Conservation (phyloP, 2,113 vertebrate genomes). For the Vidua macroura region DNA sequence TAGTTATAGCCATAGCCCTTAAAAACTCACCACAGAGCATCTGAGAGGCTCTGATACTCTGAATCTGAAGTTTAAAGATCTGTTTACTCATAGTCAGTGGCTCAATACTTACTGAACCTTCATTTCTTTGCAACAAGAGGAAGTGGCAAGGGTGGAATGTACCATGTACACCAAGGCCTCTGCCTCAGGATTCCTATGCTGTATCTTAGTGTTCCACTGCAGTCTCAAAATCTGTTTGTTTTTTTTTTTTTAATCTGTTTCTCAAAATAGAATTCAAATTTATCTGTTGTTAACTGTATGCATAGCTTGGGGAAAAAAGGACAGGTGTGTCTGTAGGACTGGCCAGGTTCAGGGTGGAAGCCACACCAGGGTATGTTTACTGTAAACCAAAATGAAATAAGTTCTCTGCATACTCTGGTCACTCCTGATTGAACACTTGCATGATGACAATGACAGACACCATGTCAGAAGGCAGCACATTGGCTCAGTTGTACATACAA, state of each 20-base stretch:
- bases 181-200: background rate
- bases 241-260: background rate
- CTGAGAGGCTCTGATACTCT: background rate
- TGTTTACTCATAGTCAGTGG: background rate
- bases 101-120: background rate
- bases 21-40: background rate
- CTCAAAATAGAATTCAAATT: background rate
- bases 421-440: background rate
- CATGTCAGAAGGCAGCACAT: background rate
- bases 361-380: background rate
- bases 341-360: background rate
- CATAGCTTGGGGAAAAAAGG: background rate
- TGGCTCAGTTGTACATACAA: background rate
- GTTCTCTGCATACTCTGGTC: background rate
- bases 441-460: background rate
- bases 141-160: background rate
- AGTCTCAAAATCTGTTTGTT: background rate
- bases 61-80: background rate
- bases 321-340: background rate
- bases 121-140: background rate
- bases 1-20: background rate
- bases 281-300: background rate
- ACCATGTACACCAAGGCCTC: fast-evolving
- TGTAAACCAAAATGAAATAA: background rate
- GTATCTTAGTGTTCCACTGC: background rate